Percentiles rank a stretch among this genome's conserved stretches.
Evolutionary conservation across 2,888 invertebrate genomes (phyloP).

Genomic region (Tinea semifulvella): DNA sequence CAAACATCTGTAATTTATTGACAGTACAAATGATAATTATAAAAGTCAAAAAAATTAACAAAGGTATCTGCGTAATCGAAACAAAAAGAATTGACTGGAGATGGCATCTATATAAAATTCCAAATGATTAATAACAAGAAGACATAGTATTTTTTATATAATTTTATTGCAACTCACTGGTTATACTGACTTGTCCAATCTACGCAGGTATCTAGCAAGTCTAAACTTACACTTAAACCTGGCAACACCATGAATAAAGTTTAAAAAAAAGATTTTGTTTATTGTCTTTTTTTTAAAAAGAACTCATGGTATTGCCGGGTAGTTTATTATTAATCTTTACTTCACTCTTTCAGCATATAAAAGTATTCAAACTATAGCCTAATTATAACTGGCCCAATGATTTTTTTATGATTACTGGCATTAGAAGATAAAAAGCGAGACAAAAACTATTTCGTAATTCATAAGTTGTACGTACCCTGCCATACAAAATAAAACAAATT

Average conservation of each 20-base stretch:
- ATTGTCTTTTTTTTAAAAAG: too few relatives aligned
- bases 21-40: constrained; percentile 51
- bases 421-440: too few relatives aligned
- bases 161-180: constrained; percentile 13
- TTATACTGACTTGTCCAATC: constrained; percentile 43
- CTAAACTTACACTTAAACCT: constrained; percentile 59
- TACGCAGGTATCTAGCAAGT: constrained; percentile 59
- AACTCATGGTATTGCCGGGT: too few relatives aligned
- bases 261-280: too few relatives aligned
- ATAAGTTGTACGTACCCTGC: too few relatives aligned
- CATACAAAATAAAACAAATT: too few relatives aligned
- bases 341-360: constrained; percentile 60
- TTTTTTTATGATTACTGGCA: too few relatives aligned
- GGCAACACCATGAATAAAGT: too few relatives aligned
- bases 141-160: too few relatives aligned
- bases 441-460: too few relatives aligned
- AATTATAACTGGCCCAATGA: background rate
- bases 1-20: constrained; percentile 64
- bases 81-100: constrained; percentile 39
- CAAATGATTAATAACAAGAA: background rate
- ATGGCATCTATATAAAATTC: constrained; percentile 37
- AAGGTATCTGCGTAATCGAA: constrained; percentile 44
- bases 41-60: constrained; percentile 62
- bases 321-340: too few relatives aligned
- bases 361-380: constrained; percentile 54